Evolutionary conservation across 1,140 invertebrate genomes (phyloP), one percentile per base, ranked within the genome.

Genomic region (Drosophila teissieri): DNA sequence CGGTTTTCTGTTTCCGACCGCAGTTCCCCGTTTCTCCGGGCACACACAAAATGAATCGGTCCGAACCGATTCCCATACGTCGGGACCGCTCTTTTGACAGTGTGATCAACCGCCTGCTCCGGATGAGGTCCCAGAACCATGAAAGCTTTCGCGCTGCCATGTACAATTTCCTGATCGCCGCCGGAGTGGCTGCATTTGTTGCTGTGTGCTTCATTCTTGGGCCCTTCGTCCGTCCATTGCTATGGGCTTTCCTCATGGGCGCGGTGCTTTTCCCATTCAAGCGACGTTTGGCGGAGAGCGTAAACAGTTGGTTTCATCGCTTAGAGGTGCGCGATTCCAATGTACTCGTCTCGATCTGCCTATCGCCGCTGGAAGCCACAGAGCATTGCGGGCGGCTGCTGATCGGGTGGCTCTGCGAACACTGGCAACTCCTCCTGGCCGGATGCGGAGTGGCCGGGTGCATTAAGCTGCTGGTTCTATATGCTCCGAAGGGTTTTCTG

Each of bases 221-320:
- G 88, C 97, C 98, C 0, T 99, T 99, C 93, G 94, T 99, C 15
- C 96, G 97, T 81, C 97, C 98, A 0, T 91, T 99, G 36, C 94
- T 99, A 63, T 99, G 98, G 98, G 98, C 98, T 4, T 93, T 99
- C 48, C 92, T 99, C 14, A 97, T 97, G 51, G 97, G 97, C 17
- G 96, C 96, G 3, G 96, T 97, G 24, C 93, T 98, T 17, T 96
- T 97, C 92, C 97, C 97, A 0, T 95, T 98, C 69, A 98, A 98
- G 85, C 92, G 94, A 12, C 94, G 93, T 1, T 82, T 97, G 31
- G 94, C 95, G 11, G 94, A 93, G 15, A 92, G 93, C 54, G 93
- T 96, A 10, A 93, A 95, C 63, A 93, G 92, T 36, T 98, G 97
- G 97, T 94, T 96, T 64, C 88, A 93, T 37, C 91, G 92, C 3